A percentile compares a stretch with the other conserved stretches of the same genome.
These are phyloP conservation scores for Bujurquina vittata DNA, from an alignment of 2,113 vertebrate genomes.

Conservation along the genomic window DNA sequence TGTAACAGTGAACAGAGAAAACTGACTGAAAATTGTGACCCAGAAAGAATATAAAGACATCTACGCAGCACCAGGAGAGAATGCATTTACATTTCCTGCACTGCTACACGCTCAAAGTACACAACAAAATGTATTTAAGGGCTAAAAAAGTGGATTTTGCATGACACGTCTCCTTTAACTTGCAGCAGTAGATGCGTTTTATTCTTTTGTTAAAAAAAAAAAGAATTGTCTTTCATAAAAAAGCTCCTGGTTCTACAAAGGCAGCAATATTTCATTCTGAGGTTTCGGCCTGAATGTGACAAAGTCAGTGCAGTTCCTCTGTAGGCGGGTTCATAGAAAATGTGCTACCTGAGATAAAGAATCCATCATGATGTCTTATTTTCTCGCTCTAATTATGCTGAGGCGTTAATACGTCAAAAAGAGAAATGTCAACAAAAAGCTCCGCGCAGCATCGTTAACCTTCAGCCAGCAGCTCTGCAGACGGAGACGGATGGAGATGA, in stretches of 20 bases:
- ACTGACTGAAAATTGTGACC: no score
- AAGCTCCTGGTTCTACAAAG: not conserved
- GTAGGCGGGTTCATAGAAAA: not conserved
- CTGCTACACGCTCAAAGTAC: no score
- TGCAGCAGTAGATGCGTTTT: not conserved
- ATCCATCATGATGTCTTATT: not conserved
- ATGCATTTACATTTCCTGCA: no score
- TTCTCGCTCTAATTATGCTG: accelerated
- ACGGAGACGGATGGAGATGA: not conserved
- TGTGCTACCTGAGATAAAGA: not conserved
- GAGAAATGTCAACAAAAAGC: not conserved
- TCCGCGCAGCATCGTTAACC: not conserved
- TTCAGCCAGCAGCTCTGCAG: not conserved
- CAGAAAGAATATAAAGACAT: no score
- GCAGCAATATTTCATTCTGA: not conserved
- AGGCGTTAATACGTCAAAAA: not conserved
- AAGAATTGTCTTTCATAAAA: not conserved
- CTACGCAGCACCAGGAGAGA: no score
- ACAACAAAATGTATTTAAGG: no score
- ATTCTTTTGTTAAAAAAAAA: not conserved
- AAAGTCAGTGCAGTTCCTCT: not conserved
- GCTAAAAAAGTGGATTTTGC: no score
- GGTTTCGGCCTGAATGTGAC: not conserved
- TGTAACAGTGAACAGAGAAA: no score
- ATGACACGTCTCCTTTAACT: no score